Evolutionary conservation across 2,888 invertebrate species (phyloP).

Genomic region (Oegoconia quadripuncta): DNA sequence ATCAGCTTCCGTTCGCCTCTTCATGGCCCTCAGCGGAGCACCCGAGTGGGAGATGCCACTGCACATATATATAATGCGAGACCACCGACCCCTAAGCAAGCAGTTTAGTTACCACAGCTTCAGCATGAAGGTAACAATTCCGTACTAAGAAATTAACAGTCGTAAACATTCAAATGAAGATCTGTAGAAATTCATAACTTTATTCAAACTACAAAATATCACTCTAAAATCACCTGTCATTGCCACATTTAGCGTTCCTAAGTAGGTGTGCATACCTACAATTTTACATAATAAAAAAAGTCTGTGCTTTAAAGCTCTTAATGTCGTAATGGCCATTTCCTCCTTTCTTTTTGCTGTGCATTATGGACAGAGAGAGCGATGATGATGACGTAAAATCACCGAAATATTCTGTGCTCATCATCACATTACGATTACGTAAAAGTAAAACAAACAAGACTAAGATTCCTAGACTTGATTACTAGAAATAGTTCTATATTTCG

Average conservation of each 20-base stretch:
- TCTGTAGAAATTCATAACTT: too few species aligned
- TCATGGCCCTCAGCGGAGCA: conserved; percentile 31
- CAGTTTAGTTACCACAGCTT: conserved; percentile 69
- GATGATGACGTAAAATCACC: not conserved
- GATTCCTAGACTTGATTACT: not conserved
- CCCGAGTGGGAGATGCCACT: conserved; percentile 58
- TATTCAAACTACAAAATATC: too few species aligned
- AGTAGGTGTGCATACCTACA: too few species aligned
- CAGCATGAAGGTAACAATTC: conserved; percentile 73
- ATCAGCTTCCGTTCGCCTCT: conserved; percentile 65
- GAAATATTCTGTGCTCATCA: not conserved
- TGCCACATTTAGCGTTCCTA: too few species aligned
- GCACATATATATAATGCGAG: conserved; percentile 62
- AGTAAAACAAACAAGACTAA: not conserved
- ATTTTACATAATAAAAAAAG: too few species aligned
- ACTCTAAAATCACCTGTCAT: not conserved
- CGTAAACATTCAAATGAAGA: not conserved
- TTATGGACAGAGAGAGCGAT: not conserved
- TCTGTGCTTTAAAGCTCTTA: not conserved
- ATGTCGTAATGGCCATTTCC: not conserved
- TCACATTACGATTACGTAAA: not conserved
- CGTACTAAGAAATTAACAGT: too few species aligned
- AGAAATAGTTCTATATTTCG: too few species aligned
- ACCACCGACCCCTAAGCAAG: conserved; percentile 54
- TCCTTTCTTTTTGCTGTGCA: not conserved